Conservation (phyloP, 2,888 invertebrate genomes). For the Cephus runcator region DNA sequence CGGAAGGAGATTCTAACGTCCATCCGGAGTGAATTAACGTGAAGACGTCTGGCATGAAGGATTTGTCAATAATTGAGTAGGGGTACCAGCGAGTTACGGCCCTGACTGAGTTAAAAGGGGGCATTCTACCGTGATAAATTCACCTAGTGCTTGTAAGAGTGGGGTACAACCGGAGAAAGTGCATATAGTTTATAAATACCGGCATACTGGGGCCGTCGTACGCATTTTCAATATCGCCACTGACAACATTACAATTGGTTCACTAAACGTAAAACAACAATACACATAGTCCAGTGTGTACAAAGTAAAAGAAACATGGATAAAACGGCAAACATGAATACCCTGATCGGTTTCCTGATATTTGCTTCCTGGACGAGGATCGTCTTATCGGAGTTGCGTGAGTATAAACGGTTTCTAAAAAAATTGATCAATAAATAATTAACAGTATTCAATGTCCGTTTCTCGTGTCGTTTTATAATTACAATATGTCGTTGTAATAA, state of each 20-base stretch:
- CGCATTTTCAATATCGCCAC: slow-evolving; percentile 55
- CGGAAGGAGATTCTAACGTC: not conserved
- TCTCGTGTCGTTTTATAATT: not conserved
- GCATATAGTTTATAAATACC: slow-evolving; percentile 61
- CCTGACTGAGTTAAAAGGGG: slow-evolving; percentile 59
- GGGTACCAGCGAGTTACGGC: slow-evolving; percentile 45
- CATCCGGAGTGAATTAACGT: not conserved
- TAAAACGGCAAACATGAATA: slow-evolving; percentile 6
- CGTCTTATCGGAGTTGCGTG: slow-evolving; percentile 40
- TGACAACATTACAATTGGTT: not conserved
- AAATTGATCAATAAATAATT: not conserved
- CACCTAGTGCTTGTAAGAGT: slow-evolving; percentile 40
- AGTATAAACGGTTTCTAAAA: slow-evolving; percentile 26
- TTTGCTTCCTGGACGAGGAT: slow-evolving; percentile 25
- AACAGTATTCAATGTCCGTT: not conserved
- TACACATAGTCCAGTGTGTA: not conserved
- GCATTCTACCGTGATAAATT: slow-evolving; percentile 61
- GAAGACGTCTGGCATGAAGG: not conserved
- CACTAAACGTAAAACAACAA: not conserved
- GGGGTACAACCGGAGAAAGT: slow-evolving; percentile 60
- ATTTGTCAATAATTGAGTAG: not conserved
- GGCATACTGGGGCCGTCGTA: slow-evolving; percentile 47
- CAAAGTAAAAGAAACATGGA: not conserved
- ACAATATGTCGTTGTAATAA: not conserved
- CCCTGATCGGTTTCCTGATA: slow-evolving; percentile 17